These are phyloP conservation scores for Gibbula magus DNA, from an alignment of 2,888 invertebrate genomes.

Conservation along the genomic window DNA sequence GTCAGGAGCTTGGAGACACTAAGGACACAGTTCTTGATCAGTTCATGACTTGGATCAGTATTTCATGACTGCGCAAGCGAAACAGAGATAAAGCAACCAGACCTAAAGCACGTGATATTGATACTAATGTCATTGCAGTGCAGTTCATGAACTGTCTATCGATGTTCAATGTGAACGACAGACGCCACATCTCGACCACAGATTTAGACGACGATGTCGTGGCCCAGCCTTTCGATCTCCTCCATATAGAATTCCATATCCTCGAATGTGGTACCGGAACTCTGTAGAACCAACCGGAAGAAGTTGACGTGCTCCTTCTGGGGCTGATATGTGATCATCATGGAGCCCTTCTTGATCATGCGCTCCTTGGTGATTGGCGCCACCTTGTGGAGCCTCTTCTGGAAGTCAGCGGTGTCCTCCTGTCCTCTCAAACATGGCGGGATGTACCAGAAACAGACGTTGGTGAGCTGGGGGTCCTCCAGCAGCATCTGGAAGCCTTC, in stretches of 20 bases:
- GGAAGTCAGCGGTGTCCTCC: conserved; percentile 82
- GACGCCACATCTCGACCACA: no score
- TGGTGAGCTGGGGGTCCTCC: conserved; percentile 87
- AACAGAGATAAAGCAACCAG: no score
- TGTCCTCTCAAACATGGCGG: conserved; percentile 83
- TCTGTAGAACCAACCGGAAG: conserved; percentile 98
- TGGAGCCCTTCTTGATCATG: conserved; percentile 97
- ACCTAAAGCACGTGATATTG: no score
- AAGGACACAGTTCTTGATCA: no score
- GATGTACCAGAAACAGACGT: conserved; percentile 98
- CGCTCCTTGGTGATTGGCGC: conserved; percentile 94
- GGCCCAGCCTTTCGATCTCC: conserved; percentile 96
- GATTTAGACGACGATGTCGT: conserved; percentile 78
- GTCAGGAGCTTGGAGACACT: no score
- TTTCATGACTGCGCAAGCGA: no score
- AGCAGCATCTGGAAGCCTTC: conserved; percentile 68
- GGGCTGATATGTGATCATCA: conserved; percentile 99
- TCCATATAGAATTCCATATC: conserved; percentile 95
- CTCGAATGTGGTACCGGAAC: conserved; percentile 90
- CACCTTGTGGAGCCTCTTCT: conserved; percentile 76
- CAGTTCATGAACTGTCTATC: no score
- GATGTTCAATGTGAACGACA: no score
- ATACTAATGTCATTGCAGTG: no score
- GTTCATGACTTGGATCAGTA: no score
- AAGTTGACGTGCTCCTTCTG: conserved; percentile 97